phyloP scores from a whole-genome alignment of 92 coral and sea anemone species.

The Hydrozoanthus gracilis region DNA sequence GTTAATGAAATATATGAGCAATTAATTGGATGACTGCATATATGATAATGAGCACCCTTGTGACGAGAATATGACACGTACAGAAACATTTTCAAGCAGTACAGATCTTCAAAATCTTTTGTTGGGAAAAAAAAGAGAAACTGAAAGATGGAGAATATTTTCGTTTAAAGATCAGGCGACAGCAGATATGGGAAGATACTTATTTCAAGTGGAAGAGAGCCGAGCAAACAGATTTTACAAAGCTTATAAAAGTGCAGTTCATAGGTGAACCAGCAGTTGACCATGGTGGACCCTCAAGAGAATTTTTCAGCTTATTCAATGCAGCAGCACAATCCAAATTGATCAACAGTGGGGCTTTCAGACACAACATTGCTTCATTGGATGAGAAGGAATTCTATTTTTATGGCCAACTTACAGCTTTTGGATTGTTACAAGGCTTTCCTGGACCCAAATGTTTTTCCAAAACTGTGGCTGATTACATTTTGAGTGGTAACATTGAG shows the following conservation, averaged over 20 bases:
- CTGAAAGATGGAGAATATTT: conserved; percentile 29
- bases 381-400: conserved; percentile 7
- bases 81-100: background rate
- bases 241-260: conserved; percentile 25
- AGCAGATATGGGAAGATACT: conserved; percentile 55
- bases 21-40: background rate
- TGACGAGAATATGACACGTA: background rate
- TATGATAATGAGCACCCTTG: background rate
- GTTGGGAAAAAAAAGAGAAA: background rate
- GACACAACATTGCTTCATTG: conserved; percentile 46
- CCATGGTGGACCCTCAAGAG: conserved; percentile 9
- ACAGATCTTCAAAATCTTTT: conserved; percentile 9
- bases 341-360: conserved; percentile 28
- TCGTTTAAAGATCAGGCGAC: conserved; percentile 58
- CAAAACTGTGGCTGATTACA: conserved; percentile 53
- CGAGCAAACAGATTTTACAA: background rate
- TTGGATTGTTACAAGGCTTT: conserved; percentile 53
- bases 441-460: conserved; percentile 55
- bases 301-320: conserved; percentile 13
- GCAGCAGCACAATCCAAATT: conserved; percentile 23
- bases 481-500: conserved; percentile 36
- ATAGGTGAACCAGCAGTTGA: conserved; percentile 18
- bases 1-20: background rate
- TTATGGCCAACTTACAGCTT: conserved; percentile 46
- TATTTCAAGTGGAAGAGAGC: conserved; percentile 7